Base-by-base conservation (phyloP, 2,797 vertebrate genomes). In the Linurgus olivaceus region DNA sequence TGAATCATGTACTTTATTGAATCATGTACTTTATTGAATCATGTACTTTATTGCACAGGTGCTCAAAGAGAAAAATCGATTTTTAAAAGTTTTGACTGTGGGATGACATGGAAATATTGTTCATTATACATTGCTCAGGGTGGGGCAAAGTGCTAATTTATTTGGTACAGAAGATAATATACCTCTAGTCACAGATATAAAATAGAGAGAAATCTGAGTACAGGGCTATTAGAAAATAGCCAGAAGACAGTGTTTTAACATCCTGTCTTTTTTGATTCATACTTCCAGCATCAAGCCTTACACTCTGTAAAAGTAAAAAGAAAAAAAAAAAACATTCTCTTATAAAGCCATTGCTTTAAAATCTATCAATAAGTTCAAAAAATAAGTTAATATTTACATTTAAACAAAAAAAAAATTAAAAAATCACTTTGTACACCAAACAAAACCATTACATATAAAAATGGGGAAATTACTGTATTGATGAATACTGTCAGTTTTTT, bases 11-110 rank as follows among this genome's bases (percentile, higher is more conserved):
- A 40, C 38, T 40, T 40, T 40, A 40, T 40, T 40, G 38, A 40
- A 17, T 40, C 15, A 40, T 16, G 38, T 16, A 40, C 38, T 40
- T 40, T 40, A 40, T 40, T 40, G 38, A 40, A 17, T 40, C 15
- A 40, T 40, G 38, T 42, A 71, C 4, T 37, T 78, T 37, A 24
- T 70, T 65, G 26, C 28, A 33, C 4, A 25, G 6, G 48, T 55
- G 7, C 5, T 17, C 15, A 63, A 4, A 45, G 4, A 62, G 28
- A 86, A 75, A 87, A 17, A 62, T 0, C 0, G 4, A 9, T 29
- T 9, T 47, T 37, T 14, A 26, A 24, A 76, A 54, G 17, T 74
- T 19, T 29, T 48, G 6, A 4, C 35, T 31, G 7, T 81, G 19
- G 18, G 7, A 57, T 51, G 51, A 40, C 25, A 25, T 20, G 10